These are phyloP conservation scores for Melanostoma scalare DNA, from an alignment of 2,888 invertebrate species.

Conservation along the genomic window DNA sequence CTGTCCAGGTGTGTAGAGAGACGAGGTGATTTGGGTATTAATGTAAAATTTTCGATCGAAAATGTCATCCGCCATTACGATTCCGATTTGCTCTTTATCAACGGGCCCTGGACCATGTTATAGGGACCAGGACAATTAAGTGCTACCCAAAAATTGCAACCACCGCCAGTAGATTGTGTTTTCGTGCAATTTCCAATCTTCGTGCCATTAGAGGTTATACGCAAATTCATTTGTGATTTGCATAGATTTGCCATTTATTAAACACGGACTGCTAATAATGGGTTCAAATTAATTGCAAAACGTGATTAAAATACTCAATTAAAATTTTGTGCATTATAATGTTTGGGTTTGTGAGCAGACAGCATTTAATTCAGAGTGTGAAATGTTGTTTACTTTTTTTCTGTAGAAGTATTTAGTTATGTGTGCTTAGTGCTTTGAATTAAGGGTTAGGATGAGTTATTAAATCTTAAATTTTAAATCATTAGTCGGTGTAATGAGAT, in stretches of 20 bases:
- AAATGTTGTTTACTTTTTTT: no score
- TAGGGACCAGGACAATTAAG: constrained; percentile 11
- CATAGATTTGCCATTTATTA: constrained; percentile 66
- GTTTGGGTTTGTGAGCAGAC: constrained; percentile 32
- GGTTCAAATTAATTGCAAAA: constrained; percentile 63
- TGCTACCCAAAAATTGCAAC: constrained; percentile 15
- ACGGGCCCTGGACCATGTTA: not conserved
- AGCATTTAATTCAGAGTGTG: no score
- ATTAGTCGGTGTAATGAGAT: no score
- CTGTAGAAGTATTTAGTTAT: no score
- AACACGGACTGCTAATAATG: constrained; percentile 65
- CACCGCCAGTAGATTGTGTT: constrained; percentile 1
- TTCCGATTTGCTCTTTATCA: not conserved
- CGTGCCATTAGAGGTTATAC: constrained; percentile 39
- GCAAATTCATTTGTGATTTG: constrained; percentile 66
- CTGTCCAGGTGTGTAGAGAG: no score
- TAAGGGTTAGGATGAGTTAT: no score
- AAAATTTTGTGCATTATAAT: constrained; percentile 57
- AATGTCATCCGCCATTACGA: constrained; percentile 6
- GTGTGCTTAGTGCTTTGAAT: no score
- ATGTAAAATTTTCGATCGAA: constrained; percentile 17
- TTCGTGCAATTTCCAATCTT: constrained; percentile 27
- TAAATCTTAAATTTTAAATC: no score
- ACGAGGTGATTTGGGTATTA: not conserved
- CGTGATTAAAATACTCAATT: constrained; percentile 69